Percentiles rank a stretch among this genome's conserved stretches.
phyloP scores from a whole-genome alignment of 2,113 vertebrate genomes.

The Syngnathus typhle region DNA sequence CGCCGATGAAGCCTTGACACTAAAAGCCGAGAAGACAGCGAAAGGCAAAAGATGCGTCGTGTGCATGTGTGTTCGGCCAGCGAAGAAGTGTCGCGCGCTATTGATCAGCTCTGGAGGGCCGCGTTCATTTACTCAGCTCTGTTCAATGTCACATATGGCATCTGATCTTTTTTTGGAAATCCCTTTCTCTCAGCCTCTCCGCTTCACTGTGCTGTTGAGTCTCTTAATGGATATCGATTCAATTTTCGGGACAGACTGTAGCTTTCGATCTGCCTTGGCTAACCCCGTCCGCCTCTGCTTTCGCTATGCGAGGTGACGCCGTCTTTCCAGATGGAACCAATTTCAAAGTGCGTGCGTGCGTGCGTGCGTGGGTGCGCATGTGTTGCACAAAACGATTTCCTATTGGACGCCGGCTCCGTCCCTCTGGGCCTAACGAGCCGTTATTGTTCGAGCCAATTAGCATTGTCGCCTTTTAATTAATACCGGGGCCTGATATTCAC shows the following conservation, averaged over 20 bases:
- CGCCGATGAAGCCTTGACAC: not conserved
- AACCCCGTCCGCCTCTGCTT: slow-evolving; percentile 20
- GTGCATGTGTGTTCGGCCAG: not conserved
- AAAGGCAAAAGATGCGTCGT: slow-evolving; percentile 12
- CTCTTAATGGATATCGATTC: slow-evolving; percentile 56
- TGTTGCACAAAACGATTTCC: slow-evolving; percentile 60
- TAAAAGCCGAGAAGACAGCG: not conserved
- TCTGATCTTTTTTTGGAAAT: slow-evolving; percentile 28
- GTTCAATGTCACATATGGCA: slow-evolving; percentile 26
- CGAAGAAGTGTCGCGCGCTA: slow-evolving; percentile 14
- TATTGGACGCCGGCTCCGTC: slow-evolving; percentile 54
- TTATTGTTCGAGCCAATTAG: slow-evolving; percentile 68
- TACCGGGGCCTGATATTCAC: slow-evolving; percentile 49
- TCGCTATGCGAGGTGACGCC: slow-evolving; percentile 25
- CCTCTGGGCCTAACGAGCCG: slow-evolving; percentile 50
- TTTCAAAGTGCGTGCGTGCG: slow-evolving; percentile 19
- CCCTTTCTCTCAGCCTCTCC: not conserved
- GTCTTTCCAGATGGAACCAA: slow-evolving; percentile 20
- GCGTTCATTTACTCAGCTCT: slow-evolving; percentile 29
- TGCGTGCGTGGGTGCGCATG: slow-evolving; percentile 16
- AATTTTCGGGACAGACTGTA: slow-evolving; percentile 40
- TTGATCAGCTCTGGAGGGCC: slow-evolving; percentile 40
- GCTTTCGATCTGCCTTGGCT: slow-evolving; percentile 29
- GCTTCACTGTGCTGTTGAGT: slow-evolving; percentile 2
- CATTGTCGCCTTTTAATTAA: slow-evolving; percentile 70